Base-by-base conservation (phyloP, 1,140 invertebrate genomes). In the Drosophila azteca region DNA sequence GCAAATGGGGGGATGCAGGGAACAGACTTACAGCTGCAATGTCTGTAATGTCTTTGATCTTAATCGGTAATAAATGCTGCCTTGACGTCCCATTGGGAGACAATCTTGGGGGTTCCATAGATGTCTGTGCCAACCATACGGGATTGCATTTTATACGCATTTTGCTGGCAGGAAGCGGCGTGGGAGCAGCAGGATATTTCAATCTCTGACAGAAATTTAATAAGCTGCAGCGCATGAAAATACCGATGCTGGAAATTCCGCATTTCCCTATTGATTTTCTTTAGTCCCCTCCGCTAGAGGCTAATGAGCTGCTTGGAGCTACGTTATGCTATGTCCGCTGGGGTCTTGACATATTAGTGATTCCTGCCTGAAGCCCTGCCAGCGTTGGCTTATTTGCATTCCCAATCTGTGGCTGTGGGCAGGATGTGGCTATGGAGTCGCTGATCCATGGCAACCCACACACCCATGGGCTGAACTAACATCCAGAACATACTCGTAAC, bases 121-220 rank as follows among this genome's bases (percentile, higher is more conserved):
- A 62, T 13, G 61, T 85, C 68, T 59, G 69, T 55, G 80, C 67
- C 44, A 43, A 64, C 13, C 44, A 31, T 61, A 46, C 59, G 26
- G 62, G 46, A 64, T 39, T 67, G 79, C 72, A 79, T 75, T 79
- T 79, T 45, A 79, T 54, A 70, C 54, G 60, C 39, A 43, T 79
- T 53, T 79, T 55, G 45, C 48, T 48, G 43, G 15, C 43, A 26
- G 52, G 39, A 24, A 57, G 6, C 44, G 48, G 48, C 31, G 24
- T 41, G n/a, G 44, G 54, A 55, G n/a, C 22, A 11, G 8, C 17
- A 20, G 66, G 29, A 9, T 6, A 44, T 49, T 48, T 49, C 54
- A 77, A 70, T 63, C 74, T 57, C 51, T 49, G 53, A 22, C 53
- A 50, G 60, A 62, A 46, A 75, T 84, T 79, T 79, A 79, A 79